Percentiles rank a stretch among this genome's conserved stretches.
These are phyloP conservation scores for Calycopis cecrops DNA, from an alignment of 1,140 invertebrate genomes.

Conservation along the genomic window DNA sequence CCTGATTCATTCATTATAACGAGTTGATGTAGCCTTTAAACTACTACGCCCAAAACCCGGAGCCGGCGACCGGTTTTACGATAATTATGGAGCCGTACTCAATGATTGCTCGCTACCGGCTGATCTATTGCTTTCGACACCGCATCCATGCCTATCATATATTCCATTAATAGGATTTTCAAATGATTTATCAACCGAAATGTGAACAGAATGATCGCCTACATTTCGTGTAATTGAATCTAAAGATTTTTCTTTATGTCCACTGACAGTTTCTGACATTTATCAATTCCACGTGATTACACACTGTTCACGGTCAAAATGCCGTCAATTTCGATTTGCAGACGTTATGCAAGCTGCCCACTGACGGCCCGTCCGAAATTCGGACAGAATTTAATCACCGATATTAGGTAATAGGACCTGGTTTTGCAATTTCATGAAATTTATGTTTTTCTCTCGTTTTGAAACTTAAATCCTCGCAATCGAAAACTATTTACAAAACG, in stretches of 20 bases:
- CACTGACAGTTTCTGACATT: constrained; percentile 4
- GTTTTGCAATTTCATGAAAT: constrained; percentile 32
- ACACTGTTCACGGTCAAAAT: constrained; percentile 31
- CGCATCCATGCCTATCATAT: constrained; percentile 40
- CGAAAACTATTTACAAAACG: constrained; percentile 23
- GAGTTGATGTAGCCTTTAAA: constrained; percentile 33
- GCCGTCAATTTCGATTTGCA: constrained; percentile 47
- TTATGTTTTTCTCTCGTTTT: constrained; percentile 20
- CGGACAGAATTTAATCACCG: no score
- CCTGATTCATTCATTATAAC: constrained; percentile 68
- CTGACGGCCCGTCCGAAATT: no score
- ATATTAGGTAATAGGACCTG: constrained; percentile 14
- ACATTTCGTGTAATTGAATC: background rate
- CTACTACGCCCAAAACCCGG: constrained; percentile 49
- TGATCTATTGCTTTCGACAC: constrained; percentile 51
- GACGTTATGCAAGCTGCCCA: constrained; percentile 28
- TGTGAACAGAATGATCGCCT: background rate
- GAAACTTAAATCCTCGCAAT: constrained; percentile 3
- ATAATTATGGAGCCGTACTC: constrained; percentile 65
- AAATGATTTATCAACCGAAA: constrained; percentile 48
- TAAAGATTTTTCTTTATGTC: background rate
- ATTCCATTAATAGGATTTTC: constrained; percentile 52
- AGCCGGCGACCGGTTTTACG: constrained; percentile 52
- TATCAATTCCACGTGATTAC: constrained; percentile 18
- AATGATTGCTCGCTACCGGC: constrained; percentile 60